A percentile compares a stretch with the other conserved stretches of the same genome.
Conservation (phyloP, 2,797 vertebrate genomes). For the Anisognathus igniventris region DNA sequence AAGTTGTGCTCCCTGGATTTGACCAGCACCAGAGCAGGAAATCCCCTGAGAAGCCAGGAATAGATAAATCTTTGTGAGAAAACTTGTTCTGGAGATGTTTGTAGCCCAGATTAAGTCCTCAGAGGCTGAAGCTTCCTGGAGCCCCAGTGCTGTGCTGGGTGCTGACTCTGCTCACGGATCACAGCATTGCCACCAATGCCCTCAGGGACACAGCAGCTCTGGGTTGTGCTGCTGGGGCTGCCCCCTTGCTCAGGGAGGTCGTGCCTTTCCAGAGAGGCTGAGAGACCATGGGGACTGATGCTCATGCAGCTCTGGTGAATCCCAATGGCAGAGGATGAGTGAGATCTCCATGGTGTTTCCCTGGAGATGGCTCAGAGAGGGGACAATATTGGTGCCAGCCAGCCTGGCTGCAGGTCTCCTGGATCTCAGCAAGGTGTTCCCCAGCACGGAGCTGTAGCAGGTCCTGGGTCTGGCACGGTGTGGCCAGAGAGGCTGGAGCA, state of each 20-base stretch:
- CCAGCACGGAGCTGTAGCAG: fast-evolving
- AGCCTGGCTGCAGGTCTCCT: neutral
- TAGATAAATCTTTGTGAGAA: neutral
- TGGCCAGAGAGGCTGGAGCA: neutral
- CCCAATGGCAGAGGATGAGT: neutral
- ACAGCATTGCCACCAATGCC: neutral
- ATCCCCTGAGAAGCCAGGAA: neutral
- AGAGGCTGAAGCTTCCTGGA: neutral
- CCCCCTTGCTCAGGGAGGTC: fast-evolving
- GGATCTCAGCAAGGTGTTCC: fast-evolving
- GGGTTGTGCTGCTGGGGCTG: neutral
- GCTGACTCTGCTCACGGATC: neutral
- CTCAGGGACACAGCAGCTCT: fast-evolving
- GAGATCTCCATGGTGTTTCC: neutral
- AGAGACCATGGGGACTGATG: neutral
- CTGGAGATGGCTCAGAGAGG: neutral
- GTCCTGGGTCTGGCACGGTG: fast-evolving
- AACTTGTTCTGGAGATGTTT: neutral
- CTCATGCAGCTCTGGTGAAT: neutral
- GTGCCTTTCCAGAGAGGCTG: neutral
- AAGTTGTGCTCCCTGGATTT: neutral
- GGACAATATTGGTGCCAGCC: fast-evolving
- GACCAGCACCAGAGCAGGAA: neutral
- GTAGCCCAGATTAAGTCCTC: neutral
- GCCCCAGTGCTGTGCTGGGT: neutral